phyloP scores from a whole-genome alignment of 2,888 invertebrate genomes.

The Buathra laborator region DNA sequence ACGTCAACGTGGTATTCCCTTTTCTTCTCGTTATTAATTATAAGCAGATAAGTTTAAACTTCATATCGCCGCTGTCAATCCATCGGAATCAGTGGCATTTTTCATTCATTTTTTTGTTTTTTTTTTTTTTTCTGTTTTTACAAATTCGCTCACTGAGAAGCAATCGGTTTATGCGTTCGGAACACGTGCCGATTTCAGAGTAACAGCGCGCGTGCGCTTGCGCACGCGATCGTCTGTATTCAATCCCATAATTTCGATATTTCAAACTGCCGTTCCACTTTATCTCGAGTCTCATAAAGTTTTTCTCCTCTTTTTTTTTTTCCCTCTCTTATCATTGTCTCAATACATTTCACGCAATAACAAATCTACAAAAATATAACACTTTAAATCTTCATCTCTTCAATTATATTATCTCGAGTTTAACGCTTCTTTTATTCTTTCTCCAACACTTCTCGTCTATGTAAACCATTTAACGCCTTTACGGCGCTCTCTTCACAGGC shows the following conservation, averaged over 20 bases:
- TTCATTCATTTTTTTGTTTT: constrained; percentile 23
- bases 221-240: background rate
- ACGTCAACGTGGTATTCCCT: constrained; percentile 60
- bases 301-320: constrained; percentile 43
- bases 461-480: constrained; percentile 68
- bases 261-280: constrained; percentile 46
- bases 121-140: constrained; percentile 25
- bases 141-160: constrained; percentile 20
- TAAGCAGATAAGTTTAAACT: constrained; percentile 53
- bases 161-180: constrained; percentile 6
- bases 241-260: constrained; percentile 21
- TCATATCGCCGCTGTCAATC: constrained; percentile 51
- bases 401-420: constrained; percentile 80
- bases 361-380: constrained; percentile 85
- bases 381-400: constrained; percentile 79
- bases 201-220: background rate
- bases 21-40: constrained; percentile 25
- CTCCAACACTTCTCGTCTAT: constrained; percentile 52
- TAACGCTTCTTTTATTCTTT: constrained; percentile 72
- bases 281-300: constrained; percentile 64
- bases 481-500: constrained; percentile 56
- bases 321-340: constrained; percentile 78
- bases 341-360: constrained; percentile 84
- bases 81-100: constrained; percentile 49
- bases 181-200: background rate